Base-by-base conservation (phyloP, 2,797 vertebrate genomes). In the Trachops cirrhosus region DNA sequence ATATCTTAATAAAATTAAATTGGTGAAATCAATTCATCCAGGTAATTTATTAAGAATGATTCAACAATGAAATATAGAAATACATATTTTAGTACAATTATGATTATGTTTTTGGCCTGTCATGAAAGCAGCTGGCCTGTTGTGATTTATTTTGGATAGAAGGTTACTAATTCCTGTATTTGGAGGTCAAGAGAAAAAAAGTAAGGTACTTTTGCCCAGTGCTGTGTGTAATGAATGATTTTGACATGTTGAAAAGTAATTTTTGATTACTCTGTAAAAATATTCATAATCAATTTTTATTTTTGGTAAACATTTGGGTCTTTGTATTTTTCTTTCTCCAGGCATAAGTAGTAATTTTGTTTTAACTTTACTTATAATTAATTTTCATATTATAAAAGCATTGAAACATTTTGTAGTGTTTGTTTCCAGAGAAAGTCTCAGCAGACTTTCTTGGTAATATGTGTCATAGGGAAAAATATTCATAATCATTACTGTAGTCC, bases 391-490 rank as follows among this genome's bases (percentile, higher is more conserved):
- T 89, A 15, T 84, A 75, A 95, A 93, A 70, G 6, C 32, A 74
- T 24, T 73, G 34, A 82, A 91, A 14, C 86, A 57, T 67, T 80
- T 74, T 85, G 16, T 62, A 22, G n/a, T 79, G 10, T 39, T 87
- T 75, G 77, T 91, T 91, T 88, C 46, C 26, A 89, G 91, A 96
- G 59, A 79, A 24, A 41, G 85, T 96, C 74, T 91, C 59, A 86
- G n/a, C 11, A 80, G 50, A n/a, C 37, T 82, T 10, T 88, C 88
- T 77, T 86, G 85, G 22, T 86, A 93, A 89, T 79, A 73, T 39
- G 0, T 89, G 34, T 95, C 54, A 50, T 85, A 26, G 41, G 5
- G 8, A 84, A 91, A 93, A 94, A 80, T 26, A 82, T 16, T 83
- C 21, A 11, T 10, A 91, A 41, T 91, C 86, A 59, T 73, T 95